Percentiles rank a stretch among this genome's conserved stretches.
Conservation (phyloP, 2,888 invertebrate genomes). For the Thelaira solivaga region DNA sequence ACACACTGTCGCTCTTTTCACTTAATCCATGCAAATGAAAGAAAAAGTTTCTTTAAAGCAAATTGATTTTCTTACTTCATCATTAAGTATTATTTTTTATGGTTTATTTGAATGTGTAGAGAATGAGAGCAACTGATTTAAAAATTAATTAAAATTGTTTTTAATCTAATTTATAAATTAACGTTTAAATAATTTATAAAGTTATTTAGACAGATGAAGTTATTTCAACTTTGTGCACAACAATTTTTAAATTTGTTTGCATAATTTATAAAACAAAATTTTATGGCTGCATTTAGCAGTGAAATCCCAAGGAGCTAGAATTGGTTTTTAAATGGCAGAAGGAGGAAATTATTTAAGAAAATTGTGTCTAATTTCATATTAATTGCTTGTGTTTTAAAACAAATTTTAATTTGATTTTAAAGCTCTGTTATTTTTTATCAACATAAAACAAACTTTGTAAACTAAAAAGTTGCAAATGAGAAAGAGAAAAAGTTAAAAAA, state of each 20-base stretch:
- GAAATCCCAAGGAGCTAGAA: background rate
- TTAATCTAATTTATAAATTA: conserved; percentile 35
- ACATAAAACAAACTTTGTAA: too few relatives aligned
- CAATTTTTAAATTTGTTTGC: background rate
- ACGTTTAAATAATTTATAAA: conserved; percentile 20
- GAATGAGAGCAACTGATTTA: background rate
- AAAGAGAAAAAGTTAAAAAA: too few relatives aligned
- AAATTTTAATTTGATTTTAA: too few relatives aligned
- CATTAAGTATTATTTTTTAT: background rate
- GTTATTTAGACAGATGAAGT: conserved; percentile 7
- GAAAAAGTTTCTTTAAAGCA: conserved; percentile 22
- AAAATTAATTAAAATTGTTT: conserved; percentile 35
- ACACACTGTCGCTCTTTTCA: background rate
- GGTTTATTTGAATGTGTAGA: background rate
- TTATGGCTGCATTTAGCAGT: background rate
- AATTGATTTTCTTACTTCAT: conserved; percentile 16
- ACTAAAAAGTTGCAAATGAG: too few relatives aligned
- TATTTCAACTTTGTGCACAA: conserved; percentile 28
- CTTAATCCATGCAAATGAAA: too few relatives aligned
- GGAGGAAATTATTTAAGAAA: background rate
- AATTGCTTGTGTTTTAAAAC: background rate
- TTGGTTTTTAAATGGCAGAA: background rate
- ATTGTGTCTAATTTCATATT: background rate
- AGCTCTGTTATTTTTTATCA: too few relatives aligned
- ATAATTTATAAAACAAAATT: background rate